Percentiles rank a stretch among this genome's conserved stretches.
Evolutionary conservation across 1,140 invertebrate species (phyloP).

Genomic region (Drosophila subobscura): DNA sequence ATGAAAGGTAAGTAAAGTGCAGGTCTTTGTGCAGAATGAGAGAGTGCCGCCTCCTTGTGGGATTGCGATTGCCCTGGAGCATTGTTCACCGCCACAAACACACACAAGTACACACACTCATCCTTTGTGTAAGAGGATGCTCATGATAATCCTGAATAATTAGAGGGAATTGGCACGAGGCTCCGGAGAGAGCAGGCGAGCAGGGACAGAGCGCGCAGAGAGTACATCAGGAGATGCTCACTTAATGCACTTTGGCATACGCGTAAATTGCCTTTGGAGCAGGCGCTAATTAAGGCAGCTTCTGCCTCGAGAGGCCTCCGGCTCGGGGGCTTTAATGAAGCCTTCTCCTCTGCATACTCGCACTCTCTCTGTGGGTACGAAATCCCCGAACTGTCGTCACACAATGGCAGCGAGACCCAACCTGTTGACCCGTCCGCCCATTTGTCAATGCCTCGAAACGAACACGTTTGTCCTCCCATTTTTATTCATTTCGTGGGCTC

Average conservation of each 20-base stretch:
- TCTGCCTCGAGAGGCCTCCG: neutral
- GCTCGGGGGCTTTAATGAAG: constrained; percentile 36
- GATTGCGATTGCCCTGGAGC: constrained; percentile 22
- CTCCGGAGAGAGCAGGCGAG: constrained; percentile 37
- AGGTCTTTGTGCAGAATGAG: constrained; percentile 6
- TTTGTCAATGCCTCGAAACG: constrained; percentile 50
- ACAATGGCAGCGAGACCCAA: constrained; percentile 3
- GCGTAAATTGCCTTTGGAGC: constrained; percentile 54
- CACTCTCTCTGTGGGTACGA: neutral
- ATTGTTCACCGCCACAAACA: constrained; percentile 8
- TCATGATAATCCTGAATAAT: constrained; percentile 59
- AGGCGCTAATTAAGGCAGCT: constrained; percentile 58
- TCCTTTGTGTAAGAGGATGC: constrained; percentile 1
- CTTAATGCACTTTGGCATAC: constrained; percentile 67
- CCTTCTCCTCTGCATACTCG: constrained; percentile 10
- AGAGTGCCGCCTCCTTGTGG: constrained; percentile 7
- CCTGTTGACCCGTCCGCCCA: constrained; percentile 56
- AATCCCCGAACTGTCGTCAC: constrained; percentile 7
- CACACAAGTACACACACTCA: too few species aligned
- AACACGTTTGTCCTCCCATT: constrained; percentile 43
- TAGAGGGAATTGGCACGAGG: constrained; percentile 46
- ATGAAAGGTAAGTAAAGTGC: constrained; percentile 72
- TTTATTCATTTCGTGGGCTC: constrained; percentile 52
- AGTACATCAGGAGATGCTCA: constrained; percentile 34
- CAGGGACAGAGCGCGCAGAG: neutral